These are phyloP conservation scores for Ophiodon elongatus DNA, from an alignment of 2,113 vertebrate genomes.

Conservation along the genomic window DNA sequence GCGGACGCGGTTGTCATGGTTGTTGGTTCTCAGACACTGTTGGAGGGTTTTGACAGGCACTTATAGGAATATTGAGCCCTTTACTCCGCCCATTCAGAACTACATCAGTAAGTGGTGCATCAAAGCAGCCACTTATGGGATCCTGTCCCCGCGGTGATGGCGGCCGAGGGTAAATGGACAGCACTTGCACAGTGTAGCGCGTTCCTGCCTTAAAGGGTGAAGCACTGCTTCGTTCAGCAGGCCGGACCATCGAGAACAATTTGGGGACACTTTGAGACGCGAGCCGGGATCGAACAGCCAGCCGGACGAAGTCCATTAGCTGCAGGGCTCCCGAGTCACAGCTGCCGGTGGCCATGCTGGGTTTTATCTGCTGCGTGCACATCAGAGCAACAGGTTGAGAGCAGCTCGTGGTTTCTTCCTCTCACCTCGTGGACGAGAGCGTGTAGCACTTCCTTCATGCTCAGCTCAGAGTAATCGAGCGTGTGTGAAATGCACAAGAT, in stretches of 20 bases:
- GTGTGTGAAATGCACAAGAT: neutral
- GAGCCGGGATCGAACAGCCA: too few species aligned
- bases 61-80: neutral
- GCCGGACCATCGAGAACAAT: neutral
- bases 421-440: neutral
- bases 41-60: neutral
- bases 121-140: neutral
- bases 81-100: neutral
- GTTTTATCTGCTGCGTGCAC: neutral
- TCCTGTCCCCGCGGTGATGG: neutral
- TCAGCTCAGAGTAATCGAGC: neutral
- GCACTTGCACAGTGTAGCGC: too few species aligned
- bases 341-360: neutral
- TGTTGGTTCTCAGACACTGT: neutral
- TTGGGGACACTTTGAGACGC: too few species aligned
- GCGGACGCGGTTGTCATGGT: too few species aligned
- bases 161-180: neutral
- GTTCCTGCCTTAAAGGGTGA: neutral
- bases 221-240: neutral
- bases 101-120: neutral
- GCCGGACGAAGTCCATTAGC: too few species aligned
- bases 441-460: too few species aligned
- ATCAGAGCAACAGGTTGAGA: conserved; percentile 1
- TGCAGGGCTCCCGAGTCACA: neutral
- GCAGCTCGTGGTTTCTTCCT: neutral